Conservation (phyloP, 2,888 invertebrate genomes). For the Icerya purchasi region DNA sequence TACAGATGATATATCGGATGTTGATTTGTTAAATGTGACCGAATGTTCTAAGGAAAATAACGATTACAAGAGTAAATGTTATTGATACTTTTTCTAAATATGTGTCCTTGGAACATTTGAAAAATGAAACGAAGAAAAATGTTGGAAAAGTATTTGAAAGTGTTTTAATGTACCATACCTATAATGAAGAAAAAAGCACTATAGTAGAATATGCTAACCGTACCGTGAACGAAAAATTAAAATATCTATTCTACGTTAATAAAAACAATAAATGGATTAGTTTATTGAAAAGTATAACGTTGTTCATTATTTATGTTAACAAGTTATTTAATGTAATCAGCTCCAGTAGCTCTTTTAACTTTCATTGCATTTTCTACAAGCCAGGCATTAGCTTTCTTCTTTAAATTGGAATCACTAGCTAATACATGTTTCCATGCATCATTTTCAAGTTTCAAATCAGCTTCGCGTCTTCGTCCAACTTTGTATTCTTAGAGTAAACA, state of each 20-base stretch:
- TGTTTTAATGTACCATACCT: conserved; percentile 19
- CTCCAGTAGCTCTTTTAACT: conserved; percentile 11
- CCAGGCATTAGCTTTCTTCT: conserved; percentile 12
- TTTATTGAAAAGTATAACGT: conserved; percentile 18
- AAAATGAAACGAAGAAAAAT: too few relatives aligned
- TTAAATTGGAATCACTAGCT: conserved; percentile 6
- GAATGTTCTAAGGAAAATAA: too few relatives aligned
- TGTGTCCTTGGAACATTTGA: too few relatives aligned
- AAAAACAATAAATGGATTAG: conserved; percentile 19
- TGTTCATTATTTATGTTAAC: not conserved
- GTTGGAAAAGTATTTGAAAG: too few relatives aligned
- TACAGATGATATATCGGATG: too few relatives aligned
- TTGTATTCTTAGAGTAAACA: conserved; percentile 19
- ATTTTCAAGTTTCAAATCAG: conserved; percentile 15
- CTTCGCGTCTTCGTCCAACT: conserved; percentile 12
- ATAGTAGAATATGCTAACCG: conserved; percentile 22
- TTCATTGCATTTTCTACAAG: conserved; percentile 12
- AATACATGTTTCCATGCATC: conserved; percentile 15
- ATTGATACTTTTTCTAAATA: too few relatives aligned
- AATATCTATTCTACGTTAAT: conserved; percentile 19
- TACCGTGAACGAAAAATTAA: conserved; percentile 21
- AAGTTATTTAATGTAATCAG: conserved; percentile 16
- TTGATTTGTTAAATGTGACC: too few relatives aligned
- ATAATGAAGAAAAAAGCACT: conserved; percentile 21
- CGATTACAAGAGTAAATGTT: too few relatives aligned